These are phyloP conservation scores for Rhynchophorus ferrugineus DNA, from an alignment of 1,140 invertebrate genomes.

Conservation along the genomic window DNA sequence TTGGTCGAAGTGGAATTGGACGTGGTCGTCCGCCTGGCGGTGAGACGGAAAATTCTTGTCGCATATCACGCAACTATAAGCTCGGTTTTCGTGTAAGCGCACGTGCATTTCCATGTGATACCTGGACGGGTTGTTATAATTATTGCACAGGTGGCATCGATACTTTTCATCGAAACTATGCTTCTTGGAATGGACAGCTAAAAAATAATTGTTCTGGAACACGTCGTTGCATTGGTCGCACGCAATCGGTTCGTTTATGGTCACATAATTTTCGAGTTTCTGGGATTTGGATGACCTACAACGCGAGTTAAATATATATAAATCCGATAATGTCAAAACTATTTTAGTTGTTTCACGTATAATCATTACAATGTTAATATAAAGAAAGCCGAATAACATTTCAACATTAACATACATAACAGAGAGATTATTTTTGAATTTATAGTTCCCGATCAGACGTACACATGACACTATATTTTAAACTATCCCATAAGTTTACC, in stretches of 20 bases:
- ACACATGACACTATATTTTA: too few relatives aligned
- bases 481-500: too few relatives aligned
- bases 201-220: constrained; percentile 26
- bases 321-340: too few relatives aligned
- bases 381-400: too few relatives aligned
- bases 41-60: constrained; percentile 32
- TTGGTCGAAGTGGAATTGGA: constrained; percentile 32
- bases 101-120: constrained; percentile 37
- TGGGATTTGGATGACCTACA: too few relatives aligned
- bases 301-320: too few relatives aligned
- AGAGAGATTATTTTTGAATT: too few relatives aligned
- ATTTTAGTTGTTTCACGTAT: too few relatives aligned
- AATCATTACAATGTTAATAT: too few relatives aligned
- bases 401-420: too few relatives aligned
- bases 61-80: constrained; percentile 32
- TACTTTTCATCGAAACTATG: constrained; percentile 45
- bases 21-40: constrained; percentile 24
- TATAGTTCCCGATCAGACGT: too few relatives aligned
- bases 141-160: constrained; percentile 43
- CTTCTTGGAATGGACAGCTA: constrained; percentile 31
- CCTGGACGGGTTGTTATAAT: constrained; percentile 25
- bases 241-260: constrained; percentile 21
- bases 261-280: too few relatives aligned
- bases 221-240: constrained; percentile 30
- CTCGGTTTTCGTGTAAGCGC: constrained; percentile 28